Evolutionary conservation across 2,888 invertebrate genomes (phyloP).

Genomic region (Melinaea menophilus): DNA sequence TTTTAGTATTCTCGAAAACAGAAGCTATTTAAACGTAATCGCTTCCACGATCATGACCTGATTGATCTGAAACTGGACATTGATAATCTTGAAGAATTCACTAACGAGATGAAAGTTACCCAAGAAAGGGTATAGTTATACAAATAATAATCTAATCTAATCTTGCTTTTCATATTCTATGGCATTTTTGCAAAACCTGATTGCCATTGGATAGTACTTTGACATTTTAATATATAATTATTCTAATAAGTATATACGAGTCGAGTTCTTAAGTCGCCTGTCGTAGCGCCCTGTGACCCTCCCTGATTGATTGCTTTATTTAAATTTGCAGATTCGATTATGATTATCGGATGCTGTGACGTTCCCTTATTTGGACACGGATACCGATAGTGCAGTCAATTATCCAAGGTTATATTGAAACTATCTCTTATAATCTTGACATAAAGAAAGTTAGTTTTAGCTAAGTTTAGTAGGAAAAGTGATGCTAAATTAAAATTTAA

Average conservation of each 20-base stretch:
- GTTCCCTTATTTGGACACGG: slow-evolving; percentile 32
- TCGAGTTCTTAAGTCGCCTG: slow-evolving; percentile 37
- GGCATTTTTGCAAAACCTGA: background rate
- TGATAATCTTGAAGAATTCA: slow-evolving; percentile 21
- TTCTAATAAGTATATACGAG: background rate
- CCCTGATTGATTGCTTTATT: slow-evolving; percentile 70
- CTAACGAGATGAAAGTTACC: slow-evolving; percentile 24
- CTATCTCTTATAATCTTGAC: background rate
- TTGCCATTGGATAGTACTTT: background rate
- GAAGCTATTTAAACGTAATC: slow-evolving; percentile 29
- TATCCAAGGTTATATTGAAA: slow-evolving; percentile 1
- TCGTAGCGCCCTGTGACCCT: slow-evolving; percentile 52
- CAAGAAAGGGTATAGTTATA: background rate
- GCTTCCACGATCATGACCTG: slow-evolving; percentile 21
- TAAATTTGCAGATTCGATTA: slow-evolving; percentile 68
- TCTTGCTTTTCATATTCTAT: background rate
- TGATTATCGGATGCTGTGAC: slow-evolving; percentile 55
- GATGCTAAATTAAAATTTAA: too few relatives aligned
- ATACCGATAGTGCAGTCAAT: slow-evolving; percentile 4
- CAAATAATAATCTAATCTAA: slow-evolving; percentile 4
- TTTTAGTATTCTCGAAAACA: background rate
- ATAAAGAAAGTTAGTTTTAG: too few relatives aligned
- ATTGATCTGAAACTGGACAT: slow-evolving; percentile 25
- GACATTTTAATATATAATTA: background rate
- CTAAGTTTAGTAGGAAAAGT: too few relatives aligned